Evolutionary conservation across 1,140 invertebrate species (phyloP).

Genomic region (Reticulitermes speratus): DNA sequence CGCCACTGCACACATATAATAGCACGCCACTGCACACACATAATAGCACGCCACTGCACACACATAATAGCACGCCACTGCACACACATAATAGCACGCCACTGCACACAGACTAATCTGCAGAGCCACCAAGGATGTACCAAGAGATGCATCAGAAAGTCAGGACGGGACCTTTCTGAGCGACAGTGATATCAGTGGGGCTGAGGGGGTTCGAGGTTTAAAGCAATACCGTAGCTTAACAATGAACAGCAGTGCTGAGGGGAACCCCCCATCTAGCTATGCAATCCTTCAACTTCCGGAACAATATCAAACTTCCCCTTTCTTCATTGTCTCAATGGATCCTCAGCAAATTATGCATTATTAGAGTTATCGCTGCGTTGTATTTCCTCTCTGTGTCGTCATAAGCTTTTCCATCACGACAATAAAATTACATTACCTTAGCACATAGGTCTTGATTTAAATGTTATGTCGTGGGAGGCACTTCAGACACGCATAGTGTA

Average conservation of each 20-base stretch:
- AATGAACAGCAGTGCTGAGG: neutral
- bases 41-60: neutral
- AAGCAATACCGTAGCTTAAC: neutral
- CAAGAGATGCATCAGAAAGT: neutral
- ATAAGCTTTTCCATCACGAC: neutral
- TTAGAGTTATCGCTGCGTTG: neutral
- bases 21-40: neutral
- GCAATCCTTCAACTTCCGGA: neutral
- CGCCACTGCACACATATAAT: neutral
- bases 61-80: neutral
- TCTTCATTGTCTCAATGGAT: neutral
- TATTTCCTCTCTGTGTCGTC: neutral
- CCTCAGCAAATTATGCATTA: slow-evolving; percentile 1
- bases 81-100: too few relatives aligned
- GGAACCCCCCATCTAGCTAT: neutral
- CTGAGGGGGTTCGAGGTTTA: neutral
- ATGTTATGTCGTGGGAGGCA: too few relatives aligned
- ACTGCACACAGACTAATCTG: neutral
- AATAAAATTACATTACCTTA: neutral
- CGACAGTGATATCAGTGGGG: neutral
- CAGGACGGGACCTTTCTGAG: neutral
- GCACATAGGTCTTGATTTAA: neutral
- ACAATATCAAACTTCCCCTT: slow-evolving; percentile 15
- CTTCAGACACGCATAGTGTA: too few relatives aligned
- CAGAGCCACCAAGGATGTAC: neutral